Evolutionary conservation across 2,113 vertebrate species (phyloP), one percentile per base, ranked within the genome.

Genomic region (Aspidoscelis tigris): DNA sequence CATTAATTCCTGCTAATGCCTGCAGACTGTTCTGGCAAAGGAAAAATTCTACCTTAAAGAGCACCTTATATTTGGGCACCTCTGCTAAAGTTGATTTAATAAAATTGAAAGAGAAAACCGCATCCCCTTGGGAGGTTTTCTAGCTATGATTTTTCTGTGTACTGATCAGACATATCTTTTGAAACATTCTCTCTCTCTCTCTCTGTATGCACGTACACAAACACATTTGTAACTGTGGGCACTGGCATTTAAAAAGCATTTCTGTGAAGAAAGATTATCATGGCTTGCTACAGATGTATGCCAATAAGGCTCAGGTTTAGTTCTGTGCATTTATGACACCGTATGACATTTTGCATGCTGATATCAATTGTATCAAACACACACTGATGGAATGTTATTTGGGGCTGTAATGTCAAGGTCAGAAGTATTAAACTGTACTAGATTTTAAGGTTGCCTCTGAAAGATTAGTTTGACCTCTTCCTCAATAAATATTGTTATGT

Each of bases 391-490:
- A 64, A 75, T 2, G 4, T 0, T 76, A 74, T 22, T 79, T 81
- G 71, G 22, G 22, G 44, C 26, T 24, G 1, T 41, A 70, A 4
- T 66, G 68, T 1, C 1, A 86, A 76, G 47, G 24, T 21, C 1
- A 58, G 26, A 33, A 39, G 76, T 58, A 21, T 5, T 7, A 55
- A 64, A 70, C 44, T 0, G 66, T 26, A 65, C n/a, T 64, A 80
- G 39, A 47, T 81, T 74, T 82, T 58, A 68, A 61, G 11, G 26
- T 33, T 81, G 69, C 61, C 61, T 4, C 0, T 11, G 70, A 24
- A 33, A 14, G 4, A 39, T 64, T 64, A 20, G 2, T 8, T 10
- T 22, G 33, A 43, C 10, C 18, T 75, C 0, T 0, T 21, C 65
- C 26, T 77, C 39, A 50, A 5, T 53, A 33, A 66, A 66, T 5